Evolutionary conservation across 1,140 invertebrate species (phyloP), one percentile per base, ranked within the genome.

Genomic region (Melipona quadrifasciata): DNA sequence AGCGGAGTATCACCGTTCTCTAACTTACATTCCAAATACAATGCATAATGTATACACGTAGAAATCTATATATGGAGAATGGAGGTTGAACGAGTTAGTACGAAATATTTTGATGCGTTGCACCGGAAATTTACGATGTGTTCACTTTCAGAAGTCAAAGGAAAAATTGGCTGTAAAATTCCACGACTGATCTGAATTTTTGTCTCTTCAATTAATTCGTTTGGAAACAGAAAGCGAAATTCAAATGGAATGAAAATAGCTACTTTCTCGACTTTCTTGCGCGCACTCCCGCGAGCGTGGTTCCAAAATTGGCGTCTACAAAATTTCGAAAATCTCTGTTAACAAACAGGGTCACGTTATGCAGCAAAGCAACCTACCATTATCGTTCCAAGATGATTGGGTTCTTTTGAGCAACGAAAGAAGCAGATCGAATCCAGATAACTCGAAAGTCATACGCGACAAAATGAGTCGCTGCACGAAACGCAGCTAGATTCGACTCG

Each of bases 401-500:
- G 72, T 87, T 65, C 67, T 58, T 73, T 34, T 68, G 51, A 57
- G 72, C 17, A 39, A 27, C 58, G 78, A 55, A 64, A 76, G 77
- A 61, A 74, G 47, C 51, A 80, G 64, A 84, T 80, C 39, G 55
- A 68, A 58, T 75, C 55, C 24, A 34, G 51, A 73, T 90, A 67
- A 83, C 85, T 85, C 82, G 80, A 47, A 70, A 78, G 61, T 81
- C 57, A 64, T 78, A 61, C 31, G 34, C 70, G 19, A 68, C 14
- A n/a, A 24, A 61, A 61, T 24, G 51, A 65, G 53, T 34, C 68
- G 5, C 34, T 12, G 2, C 53, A 68, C 57, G 64, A 75, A 53
- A 58, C 72, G 57, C 91, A 92, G 91, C 79, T 83, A 90, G 90
- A 92, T 92, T 93, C 91, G 39, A 47, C 86, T 91, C 89, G 89